A percentile compares a stretch with the other conserved stretches of the same genome.
Conservation (phyloP, 2,888 invertebrate genomes). For the Melieria crassipennis region DNA sequence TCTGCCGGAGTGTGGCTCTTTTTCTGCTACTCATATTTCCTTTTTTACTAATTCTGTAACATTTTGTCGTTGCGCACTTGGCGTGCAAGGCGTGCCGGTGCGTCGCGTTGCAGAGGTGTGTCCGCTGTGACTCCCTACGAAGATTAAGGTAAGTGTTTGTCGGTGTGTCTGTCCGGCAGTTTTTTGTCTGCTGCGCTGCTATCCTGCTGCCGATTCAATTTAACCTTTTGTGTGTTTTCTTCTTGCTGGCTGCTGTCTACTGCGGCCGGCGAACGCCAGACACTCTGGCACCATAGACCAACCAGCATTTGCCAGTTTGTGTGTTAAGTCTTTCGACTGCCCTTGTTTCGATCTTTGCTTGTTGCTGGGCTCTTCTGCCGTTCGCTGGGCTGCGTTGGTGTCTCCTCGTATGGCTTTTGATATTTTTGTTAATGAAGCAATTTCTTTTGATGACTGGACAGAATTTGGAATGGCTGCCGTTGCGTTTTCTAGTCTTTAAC, state of each 20-base stretch:
- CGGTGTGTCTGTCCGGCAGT: too few relatives aligned
- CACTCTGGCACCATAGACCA: too few relatives aligned
- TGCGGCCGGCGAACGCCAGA: too few relatives aligned
- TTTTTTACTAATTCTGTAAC: conserved; percentile 23
- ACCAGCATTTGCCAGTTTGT: not conserved
- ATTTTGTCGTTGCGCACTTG: not conserved
- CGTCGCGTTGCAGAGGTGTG: not conserved
- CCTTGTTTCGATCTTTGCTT: not conserved
- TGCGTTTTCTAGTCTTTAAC: too few relatives aligned
- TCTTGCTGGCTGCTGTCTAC: too few relatives aligned
- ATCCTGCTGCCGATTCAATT: too few relatives aligned
- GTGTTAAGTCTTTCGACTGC: conserved; percentile 13
- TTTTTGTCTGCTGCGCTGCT: too few relatives aligned
- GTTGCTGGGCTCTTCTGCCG: not conserved
- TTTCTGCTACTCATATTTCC: not conserved
- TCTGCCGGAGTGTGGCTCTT: too few relatives aligned
- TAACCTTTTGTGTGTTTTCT: too few relatives aligned
- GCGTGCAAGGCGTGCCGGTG: too few relatives aligned
- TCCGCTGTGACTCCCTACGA: not conserved
- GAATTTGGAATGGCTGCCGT: conserved; percentile 17
- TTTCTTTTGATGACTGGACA: conserved; percentile 37
- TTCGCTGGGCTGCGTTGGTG: not conserved
- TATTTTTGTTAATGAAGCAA: conserved; percentile 35
- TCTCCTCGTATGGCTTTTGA: conserved; percentile 11
- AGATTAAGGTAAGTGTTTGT: not conserved